These are phyloP conservation scores for Aldrovandia affinis DNA, from an alignment of 2,797 vertebrate species.

Conservation along the genomic window DNA sequence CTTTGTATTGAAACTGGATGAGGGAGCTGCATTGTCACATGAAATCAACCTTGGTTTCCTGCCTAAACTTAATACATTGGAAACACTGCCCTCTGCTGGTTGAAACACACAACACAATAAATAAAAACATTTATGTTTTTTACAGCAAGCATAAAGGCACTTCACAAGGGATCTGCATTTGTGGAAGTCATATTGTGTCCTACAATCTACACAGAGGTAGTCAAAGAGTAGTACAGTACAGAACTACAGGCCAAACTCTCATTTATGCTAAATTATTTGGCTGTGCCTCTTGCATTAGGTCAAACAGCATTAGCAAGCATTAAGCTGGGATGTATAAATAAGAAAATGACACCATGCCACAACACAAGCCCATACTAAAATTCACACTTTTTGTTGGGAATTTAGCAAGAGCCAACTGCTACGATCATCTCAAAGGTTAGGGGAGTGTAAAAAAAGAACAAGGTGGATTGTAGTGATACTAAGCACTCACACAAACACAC, in stretches of 20 bases:
- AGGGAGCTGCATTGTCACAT: constrained; percentile 2
- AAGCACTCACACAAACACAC: background rate
- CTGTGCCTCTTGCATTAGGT: constrained; percentile 3
- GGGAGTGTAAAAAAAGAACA: background rate
- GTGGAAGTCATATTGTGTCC: background rate
- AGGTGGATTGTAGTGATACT: background rate
- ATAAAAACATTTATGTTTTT: background rate
- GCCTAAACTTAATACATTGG: constrained; percentile 62
- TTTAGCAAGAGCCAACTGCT: background rate
- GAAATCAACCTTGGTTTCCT: background rate
- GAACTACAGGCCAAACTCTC: background rate
- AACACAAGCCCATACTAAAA: background rate
- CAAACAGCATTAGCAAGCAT: background rate
- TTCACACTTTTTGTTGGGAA: background rate
- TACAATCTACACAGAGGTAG: background rate
- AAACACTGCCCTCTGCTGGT: constrained; percentile 77
- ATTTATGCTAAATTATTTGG: constrained; percentile 6
- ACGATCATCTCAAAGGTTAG: background rate
- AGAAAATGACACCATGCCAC: background rate
- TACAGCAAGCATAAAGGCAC: background rate
- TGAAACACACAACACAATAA: constrained; percentile 26
- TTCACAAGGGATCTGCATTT: background rate
- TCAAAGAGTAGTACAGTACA: background rate
- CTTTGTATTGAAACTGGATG: constrained; percentile 61
- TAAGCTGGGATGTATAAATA: background rate